These are phyloP conservation scores for Brachypalpus laphriformis DNA, from an alignment of 2,888 invertebrate species.

Conservation along the genomic window DNA sequence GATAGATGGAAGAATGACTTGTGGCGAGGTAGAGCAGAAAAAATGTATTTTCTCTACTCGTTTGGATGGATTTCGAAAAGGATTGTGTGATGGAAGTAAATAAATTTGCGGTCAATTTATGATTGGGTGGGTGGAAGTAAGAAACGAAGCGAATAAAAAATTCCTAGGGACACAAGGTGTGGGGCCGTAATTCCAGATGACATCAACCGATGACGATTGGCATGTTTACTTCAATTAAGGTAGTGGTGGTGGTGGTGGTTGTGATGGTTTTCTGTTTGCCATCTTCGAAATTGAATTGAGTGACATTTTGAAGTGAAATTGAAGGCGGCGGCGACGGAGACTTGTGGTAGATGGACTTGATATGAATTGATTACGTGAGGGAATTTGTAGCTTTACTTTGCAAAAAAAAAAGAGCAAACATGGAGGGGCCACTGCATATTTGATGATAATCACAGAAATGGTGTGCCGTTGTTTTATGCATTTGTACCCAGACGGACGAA, in stretches of 20 bases:
- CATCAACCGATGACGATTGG: slow-evolving; percentile 42
- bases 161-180: slow-evolving; percentile 2
- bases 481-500: background rate
- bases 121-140: slow-evolving; percentile 27
- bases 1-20: slow-evolving; percentile 53
- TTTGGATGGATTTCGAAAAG: slow-evolving; percentile 26
- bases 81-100: slow-evolving; percentile 64
- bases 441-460: background rate
- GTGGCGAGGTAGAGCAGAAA: background rate
- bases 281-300: slow-evolving; percentile 34
- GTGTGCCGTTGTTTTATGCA: background rate
- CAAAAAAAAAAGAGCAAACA: background rate
- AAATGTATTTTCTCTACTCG: background rate
- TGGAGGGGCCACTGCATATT: background rate
- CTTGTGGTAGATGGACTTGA: slow-evolving; percentile 27
- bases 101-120: slow-evolving; percentile 73
- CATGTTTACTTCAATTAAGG: slow-evolving; percentile 71
- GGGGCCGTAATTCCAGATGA: slow-evolving; percentile 42
- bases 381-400: background rate
- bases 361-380: background rate
- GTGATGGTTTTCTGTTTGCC: background rate
- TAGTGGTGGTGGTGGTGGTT: no score
- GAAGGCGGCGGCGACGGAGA: slow-evolving; percentile 30
- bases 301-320: slow-evolving; percentile 61
- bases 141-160: background rate